These are phyloP conservation scores for Sminthurinus aureus DNA, from an alignment of 2,888 invertebrate genomes.

Conservation along the genomic window DNA sequence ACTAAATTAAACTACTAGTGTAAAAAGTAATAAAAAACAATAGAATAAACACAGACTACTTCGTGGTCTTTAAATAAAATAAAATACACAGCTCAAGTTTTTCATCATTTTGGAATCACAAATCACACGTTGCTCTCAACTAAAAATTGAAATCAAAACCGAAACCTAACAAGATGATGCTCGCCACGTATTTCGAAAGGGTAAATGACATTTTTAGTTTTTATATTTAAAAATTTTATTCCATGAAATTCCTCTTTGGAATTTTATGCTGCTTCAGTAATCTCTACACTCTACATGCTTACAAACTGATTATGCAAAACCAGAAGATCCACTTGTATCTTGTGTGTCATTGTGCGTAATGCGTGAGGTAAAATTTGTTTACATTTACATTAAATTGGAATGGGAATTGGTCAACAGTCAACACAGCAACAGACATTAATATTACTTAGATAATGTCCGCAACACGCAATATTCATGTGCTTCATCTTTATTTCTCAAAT, in stretches of 20 bases:
- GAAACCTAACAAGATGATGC: slow-evolving; percentile 9
- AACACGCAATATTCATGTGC: background rate
- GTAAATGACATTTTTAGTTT: background rate
- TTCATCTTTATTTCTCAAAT: slow-evolving; percentile 9
- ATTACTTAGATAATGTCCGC: background rate
- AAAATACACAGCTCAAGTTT: no score
- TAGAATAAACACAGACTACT: no score
- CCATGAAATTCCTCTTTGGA: background rate
- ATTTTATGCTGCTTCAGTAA: background rate
- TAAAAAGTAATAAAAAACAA: no score
- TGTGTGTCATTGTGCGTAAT: no score
- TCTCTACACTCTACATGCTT: no score
- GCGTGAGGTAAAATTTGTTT: no score
- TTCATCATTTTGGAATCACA: no score
- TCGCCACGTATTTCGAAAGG: slow-evolving; percentile 30
- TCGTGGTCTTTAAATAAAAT: no score
- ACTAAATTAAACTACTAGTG: no score
- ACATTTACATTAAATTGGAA: no score
- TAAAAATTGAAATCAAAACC: background rate
- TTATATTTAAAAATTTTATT: background rate
- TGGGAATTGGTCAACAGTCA: background rate
- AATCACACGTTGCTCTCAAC: background rate
- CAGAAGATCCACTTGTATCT: no score
- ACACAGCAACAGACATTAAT: background rate
- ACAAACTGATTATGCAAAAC: no score